Percentiles rank a stretch among this genome's conserved stretches.
These are phyloP conservation scores for Athetis lepigone DNA, from an alignment of 2,888 invertebrate genomes.

Conservation along the genomic window DNA sequence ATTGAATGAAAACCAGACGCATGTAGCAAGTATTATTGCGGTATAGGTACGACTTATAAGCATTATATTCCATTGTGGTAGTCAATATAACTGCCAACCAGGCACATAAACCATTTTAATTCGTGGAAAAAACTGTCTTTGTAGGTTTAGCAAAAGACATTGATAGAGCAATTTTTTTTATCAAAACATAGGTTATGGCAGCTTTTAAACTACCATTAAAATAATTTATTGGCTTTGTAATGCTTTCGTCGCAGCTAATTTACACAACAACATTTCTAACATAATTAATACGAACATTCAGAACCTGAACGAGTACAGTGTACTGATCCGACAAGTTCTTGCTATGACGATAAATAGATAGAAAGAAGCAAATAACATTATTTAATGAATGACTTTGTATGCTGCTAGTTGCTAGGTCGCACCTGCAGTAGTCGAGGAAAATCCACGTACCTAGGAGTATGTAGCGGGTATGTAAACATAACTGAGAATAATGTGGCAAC, in stretches of 20 bases:
- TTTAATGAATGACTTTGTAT: conserved; percentile 16
- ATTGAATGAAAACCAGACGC: not conserved
- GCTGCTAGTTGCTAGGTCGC: conserved; percentile 7
- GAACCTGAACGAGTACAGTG: conserved; percentile 1
- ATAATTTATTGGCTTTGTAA: not conserved
- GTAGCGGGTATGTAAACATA: conserved; percentile 11
- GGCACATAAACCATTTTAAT: not conserved
- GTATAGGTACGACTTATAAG: no score
- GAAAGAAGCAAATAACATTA: conserved; percentile 22
- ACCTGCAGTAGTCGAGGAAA: conserved; percentile 12
- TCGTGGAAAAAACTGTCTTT: not conserved
- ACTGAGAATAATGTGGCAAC: conserved; percentile 13
- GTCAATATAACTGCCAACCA: not conserved
- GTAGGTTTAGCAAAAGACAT: not conserved
- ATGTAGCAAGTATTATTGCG: no score
- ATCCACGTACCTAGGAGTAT: conserved; percentile 16
- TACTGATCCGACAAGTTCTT: not conserved
- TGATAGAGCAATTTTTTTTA: not conserved
- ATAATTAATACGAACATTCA: not conserved
- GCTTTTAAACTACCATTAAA: conserved; percentile 1
- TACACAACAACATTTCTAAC: conserved; percentile 1
- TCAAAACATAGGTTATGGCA: not conserved
- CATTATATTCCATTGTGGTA: not conserved
- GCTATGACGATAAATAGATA: conserved; percentile 7
- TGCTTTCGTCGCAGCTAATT: not conserved